Evolutionary conservation across 1,140 invertebrate genomes (phyloP).

Genomic region (Zaprionus kolodkinae): DNA sequence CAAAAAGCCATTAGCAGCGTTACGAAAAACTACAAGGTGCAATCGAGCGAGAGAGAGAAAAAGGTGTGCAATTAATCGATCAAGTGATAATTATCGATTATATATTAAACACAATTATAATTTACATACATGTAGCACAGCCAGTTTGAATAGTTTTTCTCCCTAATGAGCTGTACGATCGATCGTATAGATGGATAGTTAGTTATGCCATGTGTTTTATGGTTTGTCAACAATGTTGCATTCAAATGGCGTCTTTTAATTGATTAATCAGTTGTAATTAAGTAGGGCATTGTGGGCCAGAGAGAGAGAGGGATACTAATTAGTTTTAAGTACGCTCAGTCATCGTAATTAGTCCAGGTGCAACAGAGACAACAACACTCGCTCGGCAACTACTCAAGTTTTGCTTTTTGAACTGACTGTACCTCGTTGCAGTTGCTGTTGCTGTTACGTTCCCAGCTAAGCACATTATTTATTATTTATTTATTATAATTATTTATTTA

Average conservation of each 20-base stretch:
- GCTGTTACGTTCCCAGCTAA: slow-evolving; percentile 33
- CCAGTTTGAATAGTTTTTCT: slow-evolving; percentile 3
- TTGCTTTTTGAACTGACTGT: slow-evolving; percentile 26
- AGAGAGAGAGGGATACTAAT: slow-evolving; percentile 12
- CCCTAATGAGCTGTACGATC: slow-evolving; percentile 35
- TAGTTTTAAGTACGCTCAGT: slow-evolving; percentile 20
- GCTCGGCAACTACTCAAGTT: background rate
- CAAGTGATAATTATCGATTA: slow-evolving; percentile 54
- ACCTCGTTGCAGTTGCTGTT: slow-evolving; percentile 13
- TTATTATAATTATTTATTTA: slow-evolving; percentile 83
- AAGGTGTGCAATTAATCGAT: slow-evolving; percentile 46
- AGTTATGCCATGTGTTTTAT: slow-evolving; percentile 18
- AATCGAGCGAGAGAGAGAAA: slow-evolving; percentile 33
- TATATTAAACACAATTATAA: slow-evolving; percentile 46
- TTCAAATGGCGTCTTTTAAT: slow-evolving; percentile 73
- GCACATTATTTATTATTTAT: slow-evolving; percentile 70
- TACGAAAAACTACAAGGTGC: slow-evolving; percentile 18
- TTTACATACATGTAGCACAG: slow-evolving; percentile 61
- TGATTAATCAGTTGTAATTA: slow-evolving; percentile 46
- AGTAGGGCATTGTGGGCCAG: slow-evolving; percentile 34
- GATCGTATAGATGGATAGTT: background rate
- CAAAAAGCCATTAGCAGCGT: slow-evolving; percentile 28
- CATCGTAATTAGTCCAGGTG: slow-evolving; percentile 32
- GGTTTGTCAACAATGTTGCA: slow-evolving; percentile 57
- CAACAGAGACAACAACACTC: slow-evolving; percentile 20